Conservation (phyloP, 2,113 vertebrate species). For the Micronycteris hirsuta region DNA sequence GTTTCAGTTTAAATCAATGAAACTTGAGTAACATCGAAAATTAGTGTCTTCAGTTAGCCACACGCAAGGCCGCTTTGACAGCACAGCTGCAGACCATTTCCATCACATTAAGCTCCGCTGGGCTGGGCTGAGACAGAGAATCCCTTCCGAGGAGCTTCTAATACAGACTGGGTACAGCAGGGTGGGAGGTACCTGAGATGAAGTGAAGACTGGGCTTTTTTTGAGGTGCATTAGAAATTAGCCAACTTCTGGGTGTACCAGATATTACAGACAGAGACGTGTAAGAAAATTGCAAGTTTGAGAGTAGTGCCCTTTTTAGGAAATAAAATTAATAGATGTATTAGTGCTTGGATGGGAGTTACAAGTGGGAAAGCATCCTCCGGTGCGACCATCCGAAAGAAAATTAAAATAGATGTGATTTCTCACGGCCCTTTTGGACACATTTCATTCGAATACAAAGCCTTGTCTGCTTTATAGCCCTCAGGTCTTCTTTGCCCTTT, state of each 20-base stretch:
- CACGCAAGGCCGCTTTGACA: neutral
- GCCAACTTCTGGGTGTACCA: neutral
- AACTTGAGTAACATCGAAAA: neutral
- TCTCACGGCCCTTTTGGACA: neutral
- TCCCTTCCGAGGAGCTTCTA: neutral
- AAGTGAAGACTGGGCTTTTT: neutral
- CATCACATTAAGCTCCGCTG: neutral
- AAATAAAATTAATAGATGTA: neutral
- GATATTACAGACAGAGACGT: neutral
- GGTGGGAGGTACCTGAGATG: neutral
- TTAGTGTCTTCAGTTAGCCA: neutral
- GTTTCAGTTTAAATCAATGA: neutral
- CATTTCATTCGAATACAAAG: neutral
- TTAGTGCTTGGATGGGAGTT: neutral
- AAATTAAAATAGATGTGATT: neutral
- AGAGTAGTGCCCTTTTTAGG: neutral
- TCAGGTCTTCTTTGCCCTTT: neutral
- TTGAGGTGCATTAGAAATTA: neutral
- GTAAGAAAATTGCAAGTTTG: neutral
- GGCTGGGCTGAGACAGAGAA: neutral
- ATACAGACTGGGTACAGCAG: accelerated
- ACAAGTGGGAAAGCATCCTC: neutral
- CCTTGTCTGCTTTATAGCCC: neutral
- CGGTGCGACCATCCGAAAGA: neutral
- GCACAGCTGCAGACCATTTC: neutral